These are phyloP conservation scores for Brenthis daphne DNA, from an alignment of 2,888 invertebrate genomes.

Conservation along the genomic window DNA sequence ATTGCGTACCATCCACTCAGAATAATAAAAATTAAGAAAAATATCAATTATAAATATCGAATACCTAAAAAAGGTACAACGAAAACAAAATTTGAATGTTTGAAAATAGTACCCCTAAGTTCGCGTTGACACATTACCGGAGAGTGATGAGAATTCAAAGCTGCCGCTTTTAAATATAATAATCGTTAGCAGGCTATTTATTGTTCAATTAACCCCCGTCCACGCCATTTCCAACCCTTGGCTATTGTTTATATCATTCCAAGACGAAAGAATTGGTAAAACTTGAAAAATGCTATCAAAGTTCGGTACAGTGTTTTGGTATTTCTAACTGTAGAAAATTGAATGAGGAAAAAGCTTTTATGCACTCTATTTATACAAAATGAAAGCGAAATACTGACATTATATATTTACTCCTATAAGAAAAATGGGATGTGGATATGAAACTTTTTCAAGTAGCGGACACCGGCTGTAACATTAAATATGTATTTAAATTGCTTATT, in stretches of 20 bases:
- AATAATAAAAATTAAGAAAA: not conserved
- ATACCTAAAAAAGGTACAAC: slow-evolving; percentile 11
- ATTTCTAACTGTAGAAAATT: not conserved
- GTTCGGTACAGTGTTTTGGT: not conserved
- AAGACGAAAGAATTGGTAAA: slow-evolving; percentile 60
- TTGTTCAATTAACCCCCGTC: slow-evolving; percentile 76
- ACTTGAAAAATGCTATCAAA: slow-evolving; percentile 46
- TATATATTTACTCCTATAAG: too few relatives aligned
- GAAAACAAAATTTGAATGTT: not conserved
- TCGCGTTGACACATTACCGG: slow-evolving; percentile 75
- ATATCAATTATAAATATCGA: slow-evolving; percentile 2
- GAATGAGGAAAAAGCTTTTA: not conserved
- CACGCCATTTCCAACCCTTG: slow-evolving; percentile 48
- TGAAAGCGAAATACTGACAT: too few relatives aligned
- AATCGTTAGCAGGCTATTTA: slow-evolving; percentile 76
- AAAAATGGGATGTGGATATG: too few relatives aligned
- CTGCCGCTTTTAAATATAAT: slow-evolving; percentile 75
- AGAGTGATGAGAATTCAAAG: slow-evolving; percentile 81
- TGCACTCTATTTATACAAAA: not conserved
- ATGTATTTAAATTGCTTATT: too few relatives aligned
- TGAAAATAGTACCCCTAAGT: slow-evolving; percentile 54
- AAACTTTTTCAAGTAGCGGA: too few relatives aligned
- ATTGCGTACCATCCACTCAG: too few relatives aligned
- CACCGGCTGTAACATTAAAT: too few relatives aligned
- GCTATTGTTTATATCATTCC: slow-evolving; percentile 70